Base-by-base conservation (phyloP, 1,140 invertebrate genomes). In the Drosophila setifemur region DNA sequence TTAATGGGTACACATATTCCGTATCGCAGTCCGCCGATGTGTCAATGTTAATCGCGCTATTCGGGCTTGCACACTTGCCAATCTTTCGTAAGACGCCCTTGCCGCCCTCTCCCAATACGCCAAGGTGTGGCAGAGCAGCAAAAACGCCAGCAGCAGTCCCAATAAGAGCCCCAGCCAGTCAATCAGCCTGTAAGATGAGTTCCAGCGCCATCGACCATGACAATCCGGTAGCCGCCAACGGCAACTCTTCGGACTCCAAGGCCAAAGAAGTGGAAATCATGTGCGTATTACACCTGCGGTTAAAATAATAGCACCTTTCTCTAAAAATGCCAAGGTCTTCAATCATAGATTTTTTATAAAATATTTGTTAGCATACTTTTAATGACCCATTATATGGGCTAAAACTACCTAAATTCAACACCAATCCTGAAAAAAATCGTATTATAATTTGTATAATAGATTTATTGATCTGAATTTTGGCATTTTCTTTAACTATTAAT, bases 11-110 rank as follows among this genome's bases (percentile, higher is more conserved):
- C 31, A 45, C 60, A 31, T 14, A 58, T 39, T 14, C 19, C 16
- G n/a, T 44, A 9, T 28, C 26, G 63, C 57, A 79, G 66, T 79
- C 52, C 74, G 81, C 77, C 40, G 29, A 85, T 85, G 54, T 83
- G 70, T 85, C 81, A 85, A 85, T 85, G 79, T 85, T 85, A 86
- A 86, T 85, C 79, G 79, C 79, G 79, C 79, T 85, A 23, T 85
- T 85, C 58, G 79, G 81, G 79, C 81, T 85, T 33, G 71, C 79
- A 74, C 81, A 85, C 42, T 75, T 85, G 75, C 66, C 70, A 85
- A 85, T 85, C 52, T 85, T 86, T 79, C 79, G 71, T 67, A 74
- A 78, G 71, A 42, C 74, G 48, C 52, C 71, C 40, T n/a, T n/a
- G n/a, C 35, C 23, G 49, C 39, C 42, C 47, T 47, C 49, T 33